A percentile compares a stretch with the other conserved stretches of the same genome.
These are phyloP conservation scores for Athalia cordata DNA, from an alignment of 2,888 invertebrate species.

Conservation along the genomic window DNA sequence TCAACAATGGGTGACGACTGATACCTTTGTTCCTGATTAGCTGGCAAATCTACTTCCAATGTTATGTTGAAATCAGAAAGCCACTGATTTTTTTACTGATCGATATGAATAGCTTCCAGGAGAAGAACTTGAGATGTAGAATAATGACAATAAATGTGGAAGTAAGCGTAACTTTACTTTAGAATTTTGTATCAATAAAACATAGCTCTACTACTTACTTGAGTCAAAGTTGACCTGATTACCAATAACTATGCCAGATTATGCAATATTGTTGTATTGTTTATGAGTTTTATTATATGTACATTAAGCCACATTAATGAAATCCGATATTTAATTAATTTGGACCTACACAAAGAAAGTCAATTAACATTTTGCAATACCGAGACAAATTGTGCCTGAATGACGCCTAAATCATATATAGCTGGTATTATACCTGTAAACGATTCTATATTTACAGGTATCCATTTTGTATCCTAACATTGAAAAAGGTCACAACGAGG, in stretches of 20 bases:
- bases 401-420: conserved; percentile 28
- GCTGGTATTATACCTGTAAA: background rate
- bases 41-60: conserved; percentile 11
- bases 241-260: too few relatives aligned
- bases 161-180: background rate
- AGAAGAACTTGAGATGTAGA: background rate
- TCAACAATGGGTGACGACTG: conserved; percentile 35
- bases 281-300: too few relatives aligned
- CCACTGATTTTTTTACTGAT: background rate
- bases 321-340: background rate
- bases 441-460: conserved; percentile 5
- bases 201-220: too few relatives aligned
- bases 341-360: background rate
- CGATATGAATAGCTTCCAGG: background rate
- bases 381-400: conserved; percentile 33
- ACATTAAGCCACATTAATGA: too few relatives aligned
- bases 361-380: conserved; percentile 3
- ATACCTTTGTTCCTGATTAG: conserved; percentile 32
- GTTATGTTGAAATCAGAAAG: conserved; percentile 4
- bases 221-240: too few relatives aligned
- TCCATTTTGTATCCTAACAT: conserved; percentile 6
- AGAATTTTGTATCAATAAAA: too few relatives aligned
- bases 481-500: background rate
- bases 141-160: background rate
- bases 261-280: too few relatives aligned